Conservation (phyloP, 2,888 invertebrate species). For the Apomyelois bistriatella region DNA sequence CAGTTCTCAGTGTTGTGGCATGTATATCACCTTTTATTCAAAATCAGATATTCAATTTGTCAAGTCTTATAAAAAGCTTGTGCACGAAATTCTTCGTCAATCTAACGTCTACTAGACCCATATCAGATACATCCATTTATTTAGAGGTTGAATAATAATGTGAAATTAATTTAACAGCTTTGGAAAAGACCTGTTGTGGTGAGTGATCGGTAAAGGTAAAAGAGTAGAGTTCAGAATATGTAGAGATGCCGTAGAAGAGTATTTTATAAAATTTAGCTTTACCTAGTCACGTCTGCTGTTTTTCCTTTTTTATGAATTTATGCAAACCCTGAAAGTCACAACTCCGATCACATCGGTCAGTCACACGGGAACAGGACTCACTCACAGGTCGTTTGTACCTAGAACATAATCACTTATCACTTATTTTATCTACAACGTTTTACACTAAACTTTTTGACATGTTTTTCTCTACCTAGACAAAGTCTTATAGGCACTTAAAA, state of each 20-base stretch:
- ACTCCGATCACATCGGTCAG: constrained; percentile 39
- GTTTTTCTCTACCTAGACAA: not conserved
- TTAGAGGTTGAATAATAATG: constrained; percentile 21
- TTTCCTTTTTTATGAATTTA: constrained; percentile 40
- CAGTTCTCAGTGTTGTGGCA: constrained; percentile 63
- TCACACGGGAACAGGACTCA: constrained; percentile 32
- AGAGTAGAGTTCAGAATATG: constrained; percentile 49
- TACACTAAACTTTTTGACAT: not conserved
- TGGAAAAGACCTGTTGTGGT: constrained; percentile 78
- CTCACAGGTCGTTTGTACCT: constrained; percentile 13
- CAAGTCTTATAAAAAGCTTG: constrained; percentile 3
- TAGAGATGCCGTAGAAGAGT: constrained; percentile 60
- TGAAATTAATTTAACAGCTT: constrained; percentile 74
- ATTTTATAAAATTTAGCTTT: constrained; percentile 62
- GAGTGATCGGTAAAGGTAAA: constrained; percentile 72
- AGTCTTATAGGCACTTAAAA: not conserved
- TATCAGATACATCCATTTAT: not conserved
- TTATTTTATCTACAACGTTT: not conserved
- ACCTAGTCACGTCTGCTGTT: constrained; percentile 48
- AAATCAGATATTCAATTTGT: constrained; percentile 9
- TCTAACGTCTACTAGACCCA: not conserved
- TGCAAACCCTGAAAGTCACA: constrained; percentile 33
- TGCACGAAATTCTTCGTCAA: constrained; percentile 13
- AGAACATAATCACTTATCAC: constrained; percentile 4
- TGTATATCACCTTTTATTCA: constrained; percentile 34